These are phyloP conservation scores for Thymallus thymallus DNA, from an alignment of 2,113 vertebrate species.

Conservation along the genomic window DNA sequence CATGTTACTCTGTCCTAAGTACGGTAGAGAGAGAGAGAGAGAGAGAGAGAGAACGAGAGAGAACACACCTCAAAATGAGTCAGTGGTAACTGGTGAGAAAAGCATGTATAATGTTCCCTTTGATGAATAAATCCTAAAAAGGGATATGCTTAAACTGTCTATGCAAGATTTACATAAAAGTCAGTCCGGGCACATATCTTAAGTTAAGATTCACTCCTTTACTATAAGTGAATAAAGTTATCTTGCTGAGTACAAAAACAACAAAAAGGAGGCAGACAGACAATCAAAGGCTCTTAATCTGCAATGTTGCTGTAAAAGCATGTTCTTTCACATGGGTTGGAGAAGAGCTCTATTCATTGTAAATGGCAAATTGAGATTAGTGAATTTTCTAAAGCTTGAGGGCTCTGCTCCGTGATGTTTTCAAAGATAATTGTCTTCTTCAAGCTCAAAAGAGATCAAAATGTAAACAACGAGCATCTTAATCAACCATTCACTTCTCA, in stretches of 20 bases:
- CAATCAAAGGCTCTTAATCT: neutral
- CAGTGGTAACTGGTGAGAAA: neutral
- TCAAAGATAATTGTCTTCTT: slow-evolving; percentile 2
- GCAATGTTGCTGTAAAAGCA: neutral
- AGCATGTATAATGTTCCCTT: neutral
- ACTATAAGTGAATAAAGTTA: neutral
- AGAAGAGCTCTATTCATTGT: neutral
- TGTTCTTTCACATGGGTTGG: neutral
- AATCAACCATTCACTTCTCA: slow-evolving; percentile 18
- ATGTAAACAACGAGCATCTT: slow-evolving; percentile 12
- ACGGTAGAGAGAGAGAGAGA: neutral
- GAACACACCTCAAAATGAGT: too few relatives aligned
- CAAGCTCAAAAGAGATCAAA: slow-evolving; percentile 5
- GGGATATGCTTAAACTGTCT: too few relatives aligned
- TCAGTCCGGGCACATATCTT: too few relatives aligned
- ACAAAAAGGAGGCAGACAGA: neutral
- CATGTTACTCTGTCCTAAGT: slow-evolving; percentile 14
- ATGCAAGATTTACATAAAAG: too few relatives aligned
- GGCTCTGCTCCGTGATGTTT: neutral
- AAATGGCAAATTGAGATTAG: neutral
- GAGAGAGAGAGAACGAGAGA: neutral
- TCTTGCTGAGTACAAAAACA: neutral
- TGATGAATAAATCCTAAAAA: too few relatives aligned
- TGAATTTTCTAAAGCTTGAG: neutral
- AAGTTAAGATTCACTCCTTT: too few relatives aligned